Conservation (phyloP, 2,797 vertebrate species). For the Gambusia yucatana region DNA sequence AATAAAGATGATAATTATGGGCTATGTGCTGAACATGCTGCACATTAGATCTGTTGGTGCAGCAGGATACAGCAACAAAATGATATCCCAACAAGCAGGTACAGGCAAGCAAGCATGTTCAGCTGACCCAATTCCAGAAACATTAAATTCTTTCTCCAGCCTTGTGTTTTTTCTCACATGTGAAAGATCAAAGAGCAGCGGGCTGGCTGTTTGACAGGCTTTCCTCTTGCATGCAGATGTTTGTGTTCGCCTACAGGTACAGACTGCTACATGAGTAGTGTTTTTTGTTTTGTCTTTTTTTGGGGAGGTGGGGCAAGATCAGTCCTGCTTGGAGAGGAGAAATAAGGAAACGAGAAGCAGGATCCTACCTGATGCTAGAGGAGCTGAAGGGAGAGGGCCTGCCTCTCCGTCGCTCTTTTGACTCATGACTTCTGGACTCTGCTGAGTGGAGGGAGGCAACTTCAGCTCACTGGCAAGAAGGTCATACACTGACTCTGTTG, state of each 20-base stretch:
- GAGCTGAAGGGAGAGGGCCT: slow-evolving; percentile 89
- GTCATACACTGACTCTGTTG: slow-evolving; percentile 95
- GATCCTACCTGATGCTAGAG: slow-evolving; percentile 93
- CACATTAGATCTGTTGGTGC: slow-evolving; percentile 17
- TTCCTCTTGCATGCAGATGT: slow-evolving; percentile 38
- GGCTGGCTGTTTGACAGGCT: slow-evolving; percentile 27
- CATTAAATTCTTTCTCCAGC: slow-evolving; percentile 25
- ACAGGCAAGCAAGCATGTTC: slow-evolving; percentile 26
- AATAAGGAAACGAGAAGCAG: slow-evolving; percentile 61
- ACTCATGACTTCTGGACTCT: slow-evolving; percentile 91
- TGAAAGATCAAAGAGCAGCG: slow-evolving; percentile 32
- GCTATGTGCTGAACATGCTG: slow-evolving; percentile 1
- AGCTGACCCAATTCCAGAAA: slow-evolving; percentile 12
- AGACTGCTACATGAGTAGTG: slow-evolving; percentile 24
- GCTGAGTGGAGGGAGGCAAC: slow-evolving; percentile 88
- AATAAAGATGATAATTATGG: neutral
- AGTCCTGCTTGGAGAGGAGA: slow-evolving; percentile 71
- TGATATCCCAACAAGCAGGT: slow-evolving; percentile 17
- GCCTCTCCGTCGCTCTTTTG: slow-evolving; percentile 97
- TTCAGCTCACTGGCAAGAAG: slow-evolving; percentile 96
- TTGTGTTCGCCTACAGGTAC: slow-evolving; percentile 34
- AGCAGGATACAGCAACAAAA: slow-evolving; percentile 22
- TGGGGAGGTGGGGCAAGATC: slow-evolving; percentile 20
- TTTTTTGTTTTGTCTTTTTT: neutral
- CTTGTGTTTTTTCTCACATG: neutral